These are phyloP conservation scores for Drosophila kuntzei DNA, from an alignment of 2,888 invertebrate genomes.

Conservation along the genomic window DNA sequence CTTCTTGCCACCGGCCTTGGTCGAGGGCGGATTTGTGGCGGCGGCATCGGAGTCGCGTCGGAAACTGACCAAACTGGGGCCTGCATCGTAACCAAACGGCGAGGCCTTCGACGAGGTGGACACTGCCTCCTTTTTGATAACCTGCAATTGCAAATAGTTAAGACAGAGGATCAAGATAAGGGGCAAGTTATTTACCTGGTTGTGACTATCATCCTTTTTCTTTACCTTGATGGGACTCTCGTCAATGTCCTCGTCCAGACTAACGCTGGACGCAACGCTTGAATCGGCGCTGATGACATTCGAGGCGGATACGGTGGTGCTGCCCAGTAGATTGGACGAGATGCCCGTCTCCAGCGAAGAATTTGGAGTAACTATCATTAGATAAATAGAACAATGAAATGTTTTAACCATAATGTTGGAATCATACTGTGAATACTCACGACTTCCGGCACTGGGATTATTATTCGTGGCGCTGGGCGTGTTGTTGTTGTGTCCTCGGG, in stretches of 20 bases:
- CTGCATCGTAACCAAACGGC: constrained; percentile 83
- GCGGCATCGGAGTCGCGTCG: constrained; percentile 75
- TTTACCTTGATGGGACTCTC: constrained; percentile 85
- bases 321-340: constrained; percentile 89
- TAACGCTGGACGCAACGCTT: constrained; percentile 86
- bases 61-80: constrained; percentile 65
- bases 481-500: constrained; percentile 91
- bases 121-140: constrained; percentile 85
- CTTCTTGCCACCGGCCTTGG: constrained; percentile 66
- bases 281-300: constrained; percentile 87
- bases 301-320: constrained; percentile 88
- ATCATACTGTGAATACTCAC: constrained; percentile 71
- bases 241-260: constrained; percentile 85
- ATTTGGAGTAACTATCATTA: constrained; percentile 84
- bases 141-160: constrained; percentile 49
- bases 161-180: background rate
- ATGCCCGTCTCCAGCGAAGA: constrained; percentile 85
- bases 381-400: constrained; percentile 2
- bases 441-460: constrained; percentile 87
- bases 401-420: background rate
- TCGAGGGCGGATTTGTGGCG: constrained; percentile 63
- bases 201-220: constrained; percentile 85
- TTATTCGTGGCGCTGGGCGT: constrained; percentile 92
- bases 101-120: constrained; percentile 85
- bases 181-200: constrained; percentile 68